Evolutionary conservation across 1,140 invertebrate species (phyloP).

Genomic region (Drosophila albomicans): DNA sequence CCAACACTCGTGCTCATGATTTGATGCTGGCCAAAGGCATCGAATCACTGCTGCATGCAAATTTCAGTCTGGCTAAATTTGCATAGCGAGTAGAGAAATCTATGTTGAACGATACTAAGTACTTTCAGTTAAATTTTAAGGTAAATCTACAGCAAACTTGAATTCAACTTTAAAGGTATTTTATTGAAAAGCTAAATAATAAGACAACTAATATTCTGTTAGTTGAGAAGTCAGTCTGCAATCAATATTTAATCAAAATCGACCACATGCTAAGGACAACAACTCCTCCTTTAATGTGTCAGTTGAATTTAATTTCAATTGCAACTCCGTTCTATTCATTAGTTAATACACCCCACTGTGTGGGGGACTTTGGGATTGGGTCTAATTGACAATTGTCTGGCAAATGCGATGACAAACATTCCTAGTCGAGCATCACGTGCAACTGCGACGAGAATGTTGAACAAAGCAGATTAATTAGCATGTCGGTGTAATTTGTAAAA

Average conservation of each 20-base stretch:
- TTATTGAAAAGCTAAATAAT: too few species aligned
- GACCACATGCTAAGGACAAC: too few species aligned
- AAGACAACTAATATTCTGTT: too few species aligned
- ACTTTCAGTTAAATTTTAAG: too few species aligned
- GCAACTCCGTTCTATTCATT: neutral
- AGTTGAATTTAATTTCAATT: neutral
- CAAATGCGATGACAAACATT: conserved; percentile 66
- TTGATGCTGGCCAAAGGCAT: conserved; percentile 1
- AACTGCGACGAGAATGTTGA: conserved; percentile 45
- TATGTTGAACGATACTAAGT: too few species aligned
- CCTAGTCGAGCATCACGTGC: conserved; percentile 66
- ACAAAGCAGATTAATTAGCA: conserved; percentile 79
- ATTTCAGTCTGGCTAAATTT: conserved; percentile 8
- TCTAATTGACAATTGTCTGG: conserved; percentile 74
- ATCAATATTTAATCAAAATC: too few species aligned
- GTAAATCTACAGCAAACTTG: too few species aligned
- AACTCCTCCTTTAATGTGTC: neutral
- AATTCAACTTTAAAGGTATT: too few species aligned
- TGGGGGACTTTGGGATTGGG: conserved; percentile 25
- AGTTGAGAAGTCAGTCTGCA: too few species aligned
- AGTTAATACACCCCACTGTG: conserved; percentile 13
- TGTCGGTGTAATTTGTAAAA: conserved; percentile 61
- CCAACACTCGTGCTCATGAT: conserved; percentile 19
- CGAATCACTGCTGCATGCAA: too few species aligned
- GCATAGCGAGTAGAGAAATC: neutral